These are phyloP conservation scores for Lontra canadensis DNA, from an alignment of 2,113 vertebrate genomes.

Conservation along the genomic window DNA sequence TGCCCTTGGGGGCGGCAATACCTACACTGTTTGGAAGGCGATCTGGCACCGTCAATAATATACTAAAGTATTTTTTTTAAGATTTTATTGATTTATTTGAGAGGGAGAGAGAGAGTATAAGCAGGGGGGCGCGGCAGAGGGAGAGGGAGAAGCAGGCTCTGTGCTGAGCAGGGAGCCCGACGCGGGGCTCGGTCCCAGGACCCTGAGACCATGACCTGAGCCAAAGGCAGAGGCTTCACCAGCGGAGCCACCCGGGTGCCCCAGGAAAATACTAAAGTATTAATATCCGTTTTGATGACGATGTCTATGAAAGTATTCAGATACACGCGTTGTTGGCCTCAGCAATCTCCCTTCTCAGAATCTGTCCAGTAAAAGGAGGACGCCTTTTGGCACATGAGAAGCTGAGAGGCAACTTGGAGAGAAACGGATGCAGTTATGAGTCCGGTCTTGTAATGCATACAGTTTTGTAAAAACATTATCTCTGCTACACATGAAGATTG, in stretches of 20 bases:
- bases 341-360: not conserved
- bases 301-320: not conserved
- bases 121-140: not conserved
- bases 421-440: not conserved
- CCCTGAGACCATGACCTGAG: not conserved
- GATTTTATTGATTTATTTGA: not conserved
- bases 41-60: not conserved
- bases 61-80: not conserved
- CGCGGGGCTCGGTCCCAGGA: not conserved
- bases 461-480: not conserved
- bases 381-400: not conserved
- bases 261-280: not conserved
- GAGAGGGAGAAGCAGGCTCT: not conserved
- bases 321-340: not conserved
- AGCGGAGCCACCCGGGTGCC: fast-evolving
- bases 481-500: not conserved
- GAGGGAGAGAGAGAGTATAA: not conserved
- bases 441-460: not conserved
- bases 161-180: not conserved
- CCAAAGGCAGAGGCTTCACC: not conserved
- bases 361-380: not conserved
- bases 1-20: not conserved
- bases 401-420: not conserved
- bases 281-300: not conserved
- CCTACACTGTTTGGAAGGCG: not conserved